phyloP scores from a whole-genome alignment of 2,888 invertebrate genomes.

The Pardosa pseudoannulata region DNA sequence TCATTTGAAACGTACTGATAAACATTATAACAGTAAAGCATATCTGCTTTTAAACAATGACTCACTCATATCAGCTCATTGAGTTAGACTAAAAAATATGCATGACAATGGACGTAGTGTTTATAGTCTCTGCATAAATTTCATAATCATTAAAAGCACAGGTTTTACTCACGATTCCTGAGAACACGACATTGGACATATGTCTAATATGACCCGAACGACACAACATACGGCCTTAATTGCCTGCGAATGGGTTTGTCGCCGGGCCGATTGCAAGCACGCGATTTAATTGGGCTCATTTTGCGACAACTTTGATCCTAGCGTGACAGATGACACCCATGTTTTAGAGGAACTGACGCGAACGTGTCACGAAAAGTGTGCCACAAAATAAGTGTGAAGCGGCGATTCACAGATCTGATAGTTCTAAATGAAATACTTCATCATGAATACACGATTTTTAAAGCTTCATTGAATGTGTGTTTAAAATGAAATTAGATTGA shows the following conservation, averaged over 20 bases:
- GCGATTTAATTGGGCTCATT: conserved; percentile 40
- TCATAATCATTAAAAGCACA: neutral
- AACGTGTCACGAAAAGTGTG: neutral
- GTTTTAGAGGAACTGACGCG: neutral
- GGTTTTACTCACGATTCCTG: neutral
- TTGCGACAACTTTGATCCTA: conserved; percentile 28
- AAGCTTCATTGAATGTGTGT: too few species aligned
- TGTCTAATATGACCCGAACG: conserved; percentile 32
- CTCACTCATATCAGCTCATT: too few species aligned
- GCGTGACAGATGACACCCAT: neutral
- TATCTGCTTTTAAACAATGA: too few species aligned
- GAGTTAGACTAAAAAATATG: too few species aligned
- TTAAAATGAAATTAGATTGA: too few species aligned
- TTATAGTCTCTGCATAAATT: neutral
- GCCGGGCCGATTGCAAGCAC: conserved; percentile 34
- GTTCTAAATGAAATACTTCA: too few species aligned
- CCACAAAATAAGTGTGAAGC: too few species aligned
- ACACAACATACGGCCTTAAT: conserved; percentile 55
- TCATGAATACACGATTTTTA: too few species aligned
- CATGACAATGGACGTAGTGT: too few species aligned
- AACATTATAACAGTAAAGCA: too few species aligned
- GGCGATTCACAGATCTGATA: too few species aligned
- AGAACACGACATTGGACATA: conserved; percentile 31
- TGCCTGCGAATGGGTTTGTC: conserved; percentile 39
- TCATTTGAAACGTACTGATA: too few species aligned